Evolutionary conservation across 2,113 vertebrate species (phyloP), one percentile per base, ranked within the genome.

Genomic region (Myotis lucifugus): DNA sequence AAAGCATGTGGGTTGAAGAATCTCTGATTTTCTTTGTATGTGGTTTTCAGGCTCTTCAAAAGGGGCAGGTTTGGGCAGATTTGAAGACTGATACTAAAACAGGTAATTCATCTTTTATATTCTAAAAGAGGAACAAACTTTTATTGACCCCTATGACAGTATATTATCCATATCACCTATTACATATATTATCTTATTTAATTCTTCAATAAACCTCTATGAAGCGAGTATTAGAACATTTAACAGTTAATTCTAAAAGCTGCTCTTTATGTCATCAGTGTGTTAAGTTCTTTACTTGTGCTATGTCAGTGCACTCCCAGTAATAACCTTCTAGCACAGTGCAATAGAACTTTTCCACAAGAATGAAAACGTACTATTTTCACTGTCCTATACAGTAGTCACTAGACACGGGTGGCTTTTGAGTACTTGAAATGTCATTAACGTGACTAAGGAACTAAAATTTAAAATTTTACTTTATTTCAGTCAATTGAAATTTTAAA

Each of bases 41-140:
- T 91, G 61, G 21, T 52, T 96, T 93, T 93, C 70, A 84, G n/a
- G 29, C 84, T 74, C 88, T 93, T 77, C 9, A 76, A 48, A 95
- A 90, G 42, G 50, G 72, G 25, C 32, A 70, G 21, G 19, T 83
- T 96, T 94, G 74, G 64, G 10, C 40, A 91, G 42, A 83, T 93
- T 37, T 78, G 88, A 97, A 97, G 91, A 96, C n/a, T 56, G 52
- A 78, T 46, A 93, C 73, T 88, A 95, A 67, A 85, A 89, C 40
- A 91, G 92, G 92, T 97, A 91, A 86, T 86, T 95, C 42, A 27
- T 86, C 42, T 95, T 93, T 95, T 29, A 85, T 1, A 32, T 96
- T 93, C 27, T 85, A 85, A 82, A 95, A 89, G 66, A 92, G 69
- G 27, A 92, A 50, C 14, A 90, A 67, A 21, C 52, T 37, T 81